Evolutionary conservation across 2,797 vertebrate species (phyloP).

Genomic region (Pipistrellus pipistrellus): DNA sequence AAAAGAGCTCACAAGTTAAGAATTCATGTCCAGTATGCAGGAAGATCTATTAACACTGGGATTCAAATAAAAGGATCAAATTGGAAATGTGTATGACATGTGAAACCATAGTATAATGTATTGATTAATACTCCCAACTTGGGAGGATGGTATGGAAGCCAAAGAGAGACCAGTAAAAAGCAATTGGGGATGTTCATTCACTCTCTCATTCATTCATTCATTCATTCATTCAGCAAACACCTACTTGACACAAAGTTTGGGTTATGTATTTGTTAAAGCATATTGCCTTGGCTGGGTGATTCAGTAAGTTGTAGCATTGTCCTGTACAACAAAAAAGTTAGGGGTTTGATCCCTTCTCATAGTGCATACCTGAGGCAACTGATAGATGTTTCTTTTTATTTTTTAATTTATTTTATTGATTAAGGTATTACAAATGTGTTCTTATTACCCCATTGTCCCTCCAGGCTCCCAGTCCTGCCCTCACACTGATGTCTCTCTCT

Average conservation of each 20-base stretch:
- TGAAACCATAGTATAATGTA: not conserved
- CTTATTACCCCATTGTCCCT: no score
- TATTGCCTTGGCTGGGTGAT: not conserved
- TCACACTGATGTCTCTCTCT: not conserved
- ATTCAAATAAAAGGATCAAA: constrained; percentile 20
- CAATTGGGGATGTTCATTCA: not conserved
- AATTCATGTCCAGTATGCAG: not conserved
- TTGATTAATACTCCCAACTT: constrained; percentile 10
- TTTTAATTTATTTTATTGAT: no score
- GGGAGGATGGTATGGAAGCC: not conserved
- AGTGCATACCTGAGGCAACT: not conserved
- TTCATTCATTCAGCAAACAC: constrained; percentile 3
- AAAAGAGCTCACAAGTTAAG: constrained; percentile 26
- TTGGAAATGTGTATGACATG: not conserved
- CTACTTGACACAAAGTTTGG: not conserved
- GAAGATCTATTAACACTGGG: not conserved
- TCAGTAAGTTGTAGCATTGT: not conserved
- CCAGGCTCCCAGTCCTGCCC: no score
- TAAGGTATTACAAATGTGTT: no score
- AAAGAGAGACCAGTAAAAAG: not conserved
- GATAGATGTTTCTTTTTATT: not conserved
- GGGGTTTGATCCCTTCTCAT: not conserved
- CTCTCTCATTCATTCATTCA: not conserved
- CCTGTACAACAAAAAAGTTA: not conserved
- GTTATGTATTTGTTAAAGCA: not conserved